Evolutionary conservation across 2,113 vertebrate genomes (phyloP).

Genomic region (Xyliphius kryptos): DNA sequence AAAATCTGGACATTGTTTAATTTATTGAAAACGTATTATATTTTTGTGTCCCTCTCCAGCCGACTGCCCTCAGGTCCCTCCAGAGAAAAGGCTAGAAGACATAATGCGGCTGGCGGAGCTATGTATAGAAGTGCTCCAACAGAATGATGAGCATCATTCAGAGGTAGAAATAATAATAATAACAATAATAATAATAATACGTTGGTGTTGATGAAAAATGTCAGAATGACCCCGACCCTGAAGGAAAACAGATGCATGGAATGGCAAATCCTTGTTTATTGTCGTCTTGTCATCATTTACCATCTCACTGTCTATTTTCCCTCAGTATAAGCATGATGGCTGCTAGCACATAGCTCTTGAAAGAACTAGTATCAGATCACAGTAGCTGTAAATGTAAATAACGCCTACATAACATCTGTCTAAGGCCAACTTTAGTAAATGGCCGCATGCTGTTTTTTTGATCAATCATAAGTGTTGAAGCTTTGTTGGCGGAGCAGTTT

Average conservation of each 20-base stretch:
- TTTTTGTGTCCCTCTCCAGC: not conserved
- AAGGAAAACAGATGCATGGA: constrained; percentile 13
- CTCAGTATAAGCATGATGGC: constrained; percentile 10
- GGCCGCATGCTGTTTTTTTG: constrained; percentile 36
- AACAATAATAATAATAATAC: not conserved
- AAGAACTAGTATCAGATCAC: constrained; percentile 34
- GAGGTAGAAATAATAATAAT: constrained; percentile 68
- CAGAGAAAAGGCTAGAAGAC: constrained; percentile 81
- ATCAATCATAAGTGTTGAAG: constrained; percentile 58
- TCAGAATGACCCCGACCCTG: too few relatives aligned
- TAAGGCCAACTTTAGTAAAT: constrained; percentile 14
- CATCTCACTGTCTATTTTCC: constrained; percentile 40
- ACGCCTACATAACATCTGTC: constrained; percentile 55
- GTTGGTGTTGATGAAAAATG: too few relatives aligned
- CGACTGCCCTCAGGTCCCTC: constrained; percentile 61
- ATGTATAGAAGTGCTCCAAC: constrained; percentile 90
- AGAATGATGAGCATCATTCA: constrained; percentile 94
- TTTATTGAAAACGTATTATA: too few relatives aligned
- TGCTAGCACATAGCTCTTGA: constrained; percentile 46
- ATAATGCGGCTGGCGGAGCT: constrained; percentile 86
- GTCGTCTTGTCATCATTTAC: too few relatives aligned
- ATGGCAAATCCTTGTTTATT: constrained; percentile 33
- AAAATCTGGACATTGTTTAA: not conserved
- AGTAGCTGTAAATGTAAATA: constrained; percentile 51
- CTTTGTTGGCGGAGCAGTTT: constrained; percentile 27